Evolutionary conservation across 2,113 vertebrate genomes (phyloP).

Genomic region (Scolopax mira): DNA sequence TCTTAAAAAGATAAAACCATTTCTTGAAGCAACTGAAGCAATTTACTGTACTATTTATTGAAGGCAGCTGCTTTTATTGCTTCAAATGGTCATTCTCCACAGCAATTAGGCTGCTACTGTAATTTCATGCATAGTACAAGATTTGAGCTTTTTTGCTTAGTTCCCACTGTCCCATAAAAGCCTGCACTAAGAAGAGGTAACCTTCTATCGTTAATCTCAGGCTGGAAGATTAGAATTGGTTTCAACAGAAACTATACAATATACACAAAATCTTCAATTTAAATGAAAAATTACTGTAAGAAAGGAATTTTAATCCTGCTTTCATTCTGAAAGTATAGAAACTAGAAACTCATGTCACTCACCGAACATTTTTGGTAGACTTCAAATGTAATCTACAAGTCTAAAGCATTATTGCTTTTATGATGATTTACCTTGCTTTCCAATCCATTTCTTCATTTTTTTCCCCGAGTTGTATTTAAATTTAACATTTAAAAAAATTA

Average conservation of each 20-base stretch:
- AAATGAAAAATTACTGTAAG: neutral
- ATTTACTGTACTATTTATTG: neutral
- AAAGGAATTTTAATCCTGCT: neutral
- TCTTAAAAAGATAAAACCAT: neutral
- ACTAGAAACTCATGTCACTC: neutral
- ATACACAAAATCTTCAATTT: neutral
- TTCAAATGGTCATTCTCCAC: neutral
- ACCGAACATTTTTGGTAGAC: neutral
- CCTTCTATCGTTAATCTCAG: neutral
- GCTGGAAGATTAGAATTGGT: neutral
- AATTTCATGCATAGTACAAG: neutral
- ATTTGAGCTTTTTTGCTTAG: neutral
- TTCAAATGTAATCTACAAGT: neutral
- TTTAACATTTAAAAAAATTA: neutral
- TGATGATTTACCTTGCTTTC: neutral
- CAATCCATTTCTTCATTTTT: neutral
- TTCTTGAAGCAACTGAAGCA: neutral
- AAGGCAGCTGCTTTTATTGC: neutral
- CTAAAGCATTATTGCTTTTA: neutral
- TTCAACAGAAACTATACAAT: neutral
- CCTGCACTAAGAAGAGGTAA: neutral
- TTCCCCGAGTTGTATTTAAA: neutral
- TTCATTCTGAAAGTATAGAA: neutral
- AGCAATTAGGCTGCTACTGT: neutral
- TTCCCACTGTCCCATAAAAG: neutral